Base-by-base conservation (phyloP, 2,888 invertebrate genomes). In the Aspidiotus rigidus region DNA sequence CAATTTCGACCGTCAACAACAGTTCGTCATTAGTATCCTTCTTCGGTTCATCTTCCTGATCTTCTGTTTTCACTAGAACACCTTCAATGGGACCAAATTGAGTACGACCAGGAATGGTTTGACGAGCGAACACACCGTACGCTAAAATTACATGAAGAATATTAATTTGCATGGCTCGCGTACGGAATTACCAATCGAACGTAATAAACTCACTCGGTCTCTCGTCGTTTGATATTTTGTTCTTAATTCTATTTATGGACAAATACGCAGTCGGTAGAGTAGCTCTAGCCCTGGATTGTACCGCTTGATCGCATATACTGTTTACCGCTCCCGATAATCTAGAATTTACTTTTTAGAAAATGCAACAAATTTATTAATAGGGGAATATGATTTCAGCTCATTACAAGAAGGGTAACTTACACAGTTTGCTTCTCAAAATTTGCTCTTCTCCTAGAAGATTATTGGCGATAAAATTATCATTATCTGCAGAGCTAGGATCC, bases 51-150 rank as follows among this genome's bases (percentile, higher is more conserved):
- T 71, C 69, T 13, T 42, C 10, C 61, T 64, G 60, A 10, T 72
- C 72, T 69, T 72, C 72, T 16, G 73, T 70, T 41, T 69, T 69
- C 13, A 72, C 17, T 39, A 86, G 78, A 74, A 85, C 81, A 44
- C 89, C 90, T 79, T 87, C 85, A 62, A 90, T 82, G 0, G 92
- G 91, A 1, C 92, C 91, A 79, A 91, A 91, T 73, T 89, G 86
- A 0, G 87, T 86, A 49, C 84, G 80, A 71, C 84, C 83, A 7
- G 86, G 85, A 71, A 92, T 84, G 13, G 81, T 77, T 73, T 85
- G 84, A 72, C 86, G 85, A 0, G 89, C 86, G 77, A 86, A 85
- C 49, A 90, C 85, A 7, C 85, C 85, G 73, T 80, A 77, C 73
- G 78, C 78, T 77, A 76, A 71, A 77, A 41, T 13, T 39, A 49